Base-by-base conservation (phyloP, 2,797 vertebrate species). In the Hoplostethus atlanticus region DNA sequence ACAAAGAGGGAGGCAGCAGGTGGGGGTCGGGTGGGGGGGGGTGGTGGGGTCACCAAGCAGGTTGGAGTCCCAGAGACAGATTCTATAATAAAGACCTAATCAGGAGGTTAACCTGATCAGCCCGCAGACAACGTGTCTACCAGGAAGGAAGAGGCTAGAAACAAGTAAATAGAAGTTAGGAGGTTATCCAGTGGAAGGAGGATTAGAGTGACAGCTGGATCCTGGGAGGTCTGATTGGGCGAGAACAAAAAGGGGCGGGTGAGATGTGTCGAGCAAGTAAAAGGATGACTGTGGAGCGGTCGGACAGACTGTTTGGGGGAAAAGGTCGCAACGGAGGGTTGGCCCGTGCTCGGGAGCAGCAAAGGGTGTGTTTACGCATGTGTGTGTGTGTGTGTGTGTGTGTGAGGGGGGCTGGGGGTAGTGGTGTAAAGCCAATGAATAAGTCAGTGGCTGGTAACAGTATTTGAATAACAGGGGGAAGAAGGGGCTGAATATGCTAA, bases 371-470 rank as follows among this genome's bases (percentile, higher is more conserved):
- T 73, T 21, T 48, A 16, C 70, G 80, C 84, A 34, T 76, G 70
- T 65, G 68, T 74, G 40, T 46, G 40, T 30, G 40, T 61, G 58
- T 44, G 58, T 46, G 58, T 46, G 58, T 8, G 58, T 13, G 58
- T 15, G 78, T 56, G 21, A 94, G 92, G 93, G 87, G 73, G 77
- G 93, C 91, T 34, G 6, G 34, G 34, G 34, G 34, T 34, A 34
- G 81, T 90, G 88, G 93, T 83, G 77, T 85, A 95, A 97, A 97
- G 97, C 95, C 96, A 96, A 98, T 98, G 98, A 99, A 99, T 99
- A 98, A 99, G 98, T 98, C 96, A 98, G 94, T 92, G 91, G 82
- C 79, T 86, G 80, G 90, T 92, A 94, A 94, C 90, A 93, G 93
- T 93, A 89, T 88, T 86, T 86, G 89, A 90, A 94, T 93, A 91